These are phyloP conservation scores for Pelodiscus sinensis DNA, from an alignment of 2,113 vertebrate species.

Conservation along the genomic window DNA sequence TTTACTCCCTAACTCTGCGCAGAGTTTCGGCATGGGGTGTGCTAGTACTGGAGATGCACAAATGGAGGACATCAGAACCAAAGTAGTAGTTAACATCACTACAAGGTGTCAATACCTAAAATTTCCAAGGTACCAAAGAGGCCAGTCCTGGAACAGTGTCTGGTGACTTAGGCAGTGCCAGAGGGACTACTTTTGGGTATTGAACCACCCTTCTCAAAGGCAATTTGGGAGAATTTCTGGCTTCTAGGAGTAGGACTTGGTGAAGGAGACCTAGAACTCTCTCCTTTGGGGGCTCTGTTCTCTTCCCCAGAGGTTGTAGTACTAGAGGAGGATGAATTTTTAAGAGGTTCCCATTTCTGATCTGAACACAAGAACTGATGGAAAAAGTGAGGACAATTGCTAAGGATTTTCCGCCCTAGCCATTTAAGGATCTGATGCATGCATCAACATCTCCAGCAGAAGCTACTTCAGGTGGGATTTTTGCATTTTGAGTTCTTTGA, in stretches of 20 bases:
- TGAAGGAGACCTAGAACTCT: neutral
- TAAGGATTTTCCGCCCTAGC: neutral
- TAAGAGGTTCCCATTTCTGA: neutral
- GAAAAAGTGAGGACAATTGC: neutral
- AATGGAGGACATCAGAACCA: neutral
- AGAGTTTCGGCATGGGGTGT: neutral
- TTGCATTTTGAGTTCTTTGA: neutral
- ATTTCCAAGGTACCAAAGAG: neutral
- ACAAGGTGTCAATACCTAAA: neutral
- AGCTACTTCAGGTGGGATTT: neutral
- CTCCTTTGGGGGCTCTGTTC: neutral
- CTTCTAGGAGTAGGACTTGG: neutral
- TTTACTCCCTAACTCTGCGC: too few relatives aligned
- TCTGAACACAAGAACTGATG: neutral
- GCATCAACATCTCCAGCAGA: neutral
- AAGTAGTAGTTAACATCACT: neutral
- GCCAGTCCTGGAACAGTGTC: neutral
- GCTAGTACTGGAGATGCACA: neutral
- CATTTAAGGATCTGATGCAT: neutral
- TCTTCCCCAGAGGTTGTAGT: neutral
- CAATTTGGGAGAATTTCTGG: neutral
- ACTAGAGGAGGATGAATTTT: neutral
- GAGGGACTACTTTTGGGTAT: neutral
- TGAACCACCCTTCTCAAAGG: neutral
- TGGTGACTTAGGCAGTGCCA: neutral